Evolutionary conservation across 2,888 invertebrate species (phyloP), one percentile per base, ranked within the genome.

Genomic region (Xestoiulus laeticollis): DNA sequence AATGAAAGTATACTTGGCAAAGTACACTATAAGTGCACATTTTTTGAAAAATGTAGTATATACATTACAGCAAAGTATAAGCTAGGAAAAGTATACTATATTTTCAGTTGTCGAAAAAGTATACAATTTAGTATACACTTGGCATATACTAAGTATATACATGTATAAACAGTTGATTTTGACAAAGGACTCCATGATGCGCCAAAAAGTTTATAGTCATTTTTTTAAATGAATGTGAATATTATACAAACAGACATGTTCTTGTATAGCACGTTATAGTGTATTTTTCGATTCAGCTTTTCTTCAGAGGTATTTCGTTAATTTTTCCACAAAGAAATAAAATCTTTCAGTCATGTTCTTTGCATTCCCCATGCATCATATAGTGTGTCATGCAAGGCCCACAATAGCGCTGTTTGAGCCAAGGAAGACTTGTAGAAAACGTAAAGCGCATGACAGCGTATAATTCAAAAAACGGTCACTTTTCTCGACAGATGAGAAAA

Each of bases 371-470:
- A 68, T 68, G 59, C 59, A n/a, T 1, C n/a, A 59, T n/a, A n/a
- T 59, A n/a, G 19, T 48, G 48, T 48, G 48, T 3, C 48, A 48
- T 16, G 48, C 48, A 48, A 48, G 4, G 3, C 59, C n/a, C 26
- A 68, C 68, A 68, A 68, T 26, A 22, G 68, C 22, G 22, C 68
- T 3, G 68, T 68, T 68, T 68, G 68, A 68, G 68, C 26, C 8
- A 12, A 68, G 68, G 26, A 48, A 68, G 22, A 26, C 68, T 68
- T 68, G 6, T 8, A 26, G 68, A 68, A 68, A 53, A 68, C 22
- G 68, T 68, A 68, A 68, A 68, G 68, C 22, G 68, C 68, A 68
- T 68, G 22, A 22, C 68, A 68, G 68, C 68, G 68, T 68, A 68
- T 22, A 68, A 68, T 68, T 26, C n/a, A 19, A 59, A 59, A 68